These are phyloP conservation scores for Tragelaphus scriptus DNA, from an alignment of 2,113 vertebrate genomes.

Conservation along the genomic window DNA sequence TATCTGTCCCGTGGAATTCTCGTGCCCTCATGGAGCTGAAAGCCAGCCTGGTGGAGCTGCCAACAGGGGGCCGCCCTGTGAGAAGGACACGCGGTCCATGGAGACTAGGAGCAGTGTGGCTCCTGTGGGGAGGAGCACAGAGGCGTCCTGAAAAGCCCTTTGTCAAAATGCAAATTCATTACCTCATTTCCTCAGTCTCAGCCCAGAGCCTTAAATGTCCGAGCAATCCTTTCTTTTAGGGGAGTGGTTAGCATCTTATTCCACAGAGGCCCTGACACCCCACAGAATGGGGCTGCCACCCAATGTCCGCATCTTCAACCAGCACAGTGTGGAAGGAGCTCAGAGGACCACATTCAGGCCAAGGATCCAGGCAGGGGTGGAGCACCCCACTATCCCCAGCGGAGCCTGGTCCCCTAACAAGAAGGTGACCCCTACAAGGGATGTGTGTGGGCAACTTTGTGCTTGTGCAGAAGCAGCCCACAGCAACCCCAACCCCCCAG, in stretches of 20 bases:
- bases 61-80: accelerated
- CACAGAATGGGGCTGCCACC: accelerated
- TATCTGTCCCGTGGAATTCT: neutral
- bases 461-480: no score
- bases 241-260: neutral
- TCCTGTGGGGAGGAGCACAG: no score
- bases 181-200: neutral
- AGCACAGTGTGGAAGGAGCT: neutral
- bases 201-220: no score
- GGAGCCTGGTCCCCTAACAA: accelerated
- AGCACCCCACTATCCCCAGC: neutral
- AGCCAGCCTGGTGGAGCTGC: neutral
- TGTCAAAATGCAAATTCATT: accelerated
- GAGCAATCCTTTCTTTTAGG: neutral
- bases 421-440: no score
- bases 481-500: neutral
- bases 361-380: neutral
- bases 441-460: no score
- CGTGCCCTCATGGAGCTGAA: accelerated
- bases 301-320: neutral
- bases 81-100: accelerated
- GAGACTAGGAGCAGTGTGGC: accelerated
- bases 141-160: neutral
- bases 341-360: accelerated
- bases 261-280: neutral